Conservation (phyloP, 2,888 invertebrate species). For the Ditylenchus weischeri region DNA sequence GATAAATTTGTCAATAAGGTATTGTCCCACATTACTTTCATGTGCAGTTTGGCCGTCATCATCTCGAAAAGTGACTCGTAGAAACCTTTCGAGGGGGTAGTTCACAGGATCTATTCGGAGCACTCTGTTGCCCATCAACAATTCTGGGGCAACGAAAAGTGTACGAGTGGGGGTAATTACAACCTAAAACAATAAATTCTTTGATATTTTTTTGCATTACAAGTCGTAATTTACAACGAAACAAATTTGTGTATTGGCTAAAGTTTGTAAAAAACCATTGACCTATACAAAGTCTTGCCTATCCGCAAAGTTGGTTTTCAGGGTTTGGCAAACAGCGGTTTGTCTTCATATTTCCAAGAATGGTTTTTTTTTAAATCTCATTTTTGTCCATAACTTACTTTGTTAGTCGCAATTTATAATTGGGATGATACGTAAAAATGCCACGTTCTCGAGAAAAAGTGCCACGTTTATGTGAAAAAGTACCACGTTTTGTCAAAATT, state of each 20-base stretch:
- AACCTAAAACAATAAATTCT: slow-evolving; percentile 35
- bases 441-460: too few relatives aligned
- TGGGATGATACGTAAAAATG: too few relatives aligned
- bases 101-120: slow-evolving; percentile 41
- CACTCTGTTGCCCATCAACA: slow-evolving; percentile 57
- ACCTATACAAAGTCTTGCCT: neutral
- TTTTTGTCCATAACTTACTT: too few relatives aligned
- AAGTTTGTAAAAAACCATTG: neutral
- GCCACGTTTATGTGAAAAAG: too few relatives aligned
- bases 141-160: slow-evolving; percentile 50
- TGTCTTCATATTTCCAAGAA: too few relatives aligned
- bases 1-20: slow-evolving; percentile 41
- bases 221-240: too few relatives aligned
- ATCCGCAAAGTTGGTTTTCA: too few relatives aligned
- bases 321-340: too few relatives aligned
- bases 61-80: slow-evolving; percentile 49
- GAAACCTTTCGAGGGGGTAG: slow-evolving; percentile 35
- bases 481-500: too few relatives aligned
- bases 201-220: neutral
- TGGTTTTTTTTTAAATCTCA: too few relatives aligned
- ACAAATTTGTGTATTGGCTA: too few relatives aligned
- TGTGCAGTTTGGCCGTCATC: slow-evolving; percentile 33
- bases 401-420: too few relatives aligned
- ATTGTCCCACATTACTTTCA: slow-evolving; percentile 22
- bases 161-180: slow-evolving; percentile 53